Percentiles rank a stretch among this genome's conserved stretches.
Conservation (phyloP, 2,888 invertebrate species). For the Napeogenes sylphis region DNA sequence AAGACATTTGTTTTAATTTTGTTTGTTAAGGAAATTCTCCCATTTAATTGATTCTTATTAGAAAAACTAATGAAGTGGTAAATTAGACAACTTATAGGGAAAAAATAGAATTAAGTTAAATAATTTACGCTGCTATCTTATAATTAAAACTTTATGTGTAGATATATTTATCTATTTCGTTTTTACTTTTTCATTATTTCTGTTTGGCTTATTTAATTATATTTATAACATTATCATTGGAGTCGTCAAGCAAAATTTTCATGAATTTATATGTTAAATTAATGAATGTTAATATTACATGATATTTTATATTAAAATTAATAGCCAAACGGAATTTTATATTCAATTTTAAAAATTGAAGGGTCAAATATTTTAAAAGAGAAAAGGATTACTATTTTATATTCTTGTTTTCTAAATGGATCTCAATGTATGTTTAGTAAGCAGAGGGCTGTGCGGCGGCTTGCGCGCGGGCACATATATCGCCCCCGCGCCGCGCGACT, state of each 20-base stretch:
- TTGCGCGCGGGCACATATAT: conserved; percentile 64
- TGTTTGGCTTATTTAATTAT: too few species aligned
- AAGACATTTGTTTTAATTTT: too few species aligned
- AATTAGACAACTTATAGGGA: neutral
- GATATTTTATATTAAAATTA: neutral
- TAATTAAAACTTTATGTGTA: conserved; percentile 1
- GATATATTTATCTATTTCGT: neutral
- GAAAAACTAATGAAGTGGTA: neutral
- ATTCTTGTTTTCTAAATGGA: too few species aligned
- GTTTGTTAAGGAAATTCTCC: too few species aligned
- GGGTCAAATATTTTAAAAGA: too few species aligned
- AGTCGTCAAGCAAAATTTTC: too few species aligned
- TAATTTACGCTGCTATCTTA: neutral
- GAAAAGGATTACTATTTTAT: too few species aligned
- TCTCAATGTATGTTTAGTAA: too few species aligned
- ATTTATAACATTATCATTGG: neutral
- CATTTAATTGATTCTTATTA: too few species aligned
- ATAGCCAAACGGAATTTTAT: too few species aligned
- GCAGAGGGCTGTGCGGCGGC: conserved; percentile 32
- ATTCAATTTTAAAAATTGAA: too few species aligned
- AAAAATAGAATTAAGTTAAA: conserved; percentile 2
- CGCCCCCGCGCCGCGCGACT: conserved; percentile 73
- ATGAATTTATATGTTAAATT: neutral
- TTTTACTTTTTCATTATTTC: neutral
- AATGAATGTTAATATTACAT: neutral